Evolutionary conservation across 2,797 vertebrate genomes (phyloP).

Genomic region (Pampus argenteus): DNA sequence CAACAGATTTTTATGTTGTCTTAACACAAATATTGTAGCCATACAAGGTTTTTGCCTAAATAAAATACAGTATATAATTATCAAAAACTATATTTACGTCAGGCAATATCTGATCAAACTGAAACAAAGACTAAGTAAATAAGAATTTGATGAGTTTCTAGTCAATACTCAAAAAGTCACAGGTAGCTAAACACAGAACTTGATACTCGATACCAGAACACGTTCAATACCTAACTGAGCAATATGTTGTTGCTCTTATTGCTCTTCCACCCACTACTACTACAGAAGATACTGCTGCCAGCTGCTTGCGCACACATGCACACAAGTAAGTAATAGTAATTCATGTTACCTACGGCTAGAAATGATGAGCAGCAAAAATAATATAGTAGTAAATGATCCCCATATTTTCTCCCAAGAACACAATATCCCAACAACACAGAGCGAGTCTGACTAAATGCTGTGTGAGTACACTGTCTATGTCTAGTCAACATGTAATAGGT

Average conservation of each 20-base stretch:
- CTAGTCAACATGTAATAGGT: not conserved
- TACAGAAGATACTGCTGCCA: not conserved
- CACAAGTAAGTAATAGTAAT: not conserved
- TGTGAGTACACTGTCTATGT: not conserved
- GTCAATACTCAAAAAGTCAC: no score
- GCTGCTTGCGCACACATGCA: not conserved
- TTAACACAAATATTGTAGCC: no score
- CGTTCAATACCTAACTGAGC: not conserved
- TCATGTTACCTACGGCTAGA: not conserved
- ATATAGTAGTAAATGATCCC: not conserved
- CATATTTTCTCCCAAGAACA: not conserved
- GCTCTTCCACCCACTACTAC: not conserved
- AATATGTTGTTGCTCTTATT: not conserved
- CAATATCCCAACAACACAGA: not conserved
- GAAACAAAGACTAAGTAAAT: not conserved
- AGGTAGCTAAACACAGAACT: not conserved
- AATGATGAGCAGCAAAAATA: not conserved
- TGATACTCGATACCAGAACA: not conserved
- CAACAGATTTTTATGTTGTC: no score
- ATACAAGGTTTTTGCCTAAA: not conserved
- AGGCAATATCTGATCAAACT: not conserved
- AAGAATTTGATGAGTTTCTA: not conserved
- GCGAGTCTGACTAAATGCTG: not conserved
- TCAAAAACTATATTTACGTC: not conserved
- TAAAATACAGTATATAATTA: not conserved